Conservation (phyloP, 2,113 vertebrate species). For the Aldabrachelys gigantea region DNA sequence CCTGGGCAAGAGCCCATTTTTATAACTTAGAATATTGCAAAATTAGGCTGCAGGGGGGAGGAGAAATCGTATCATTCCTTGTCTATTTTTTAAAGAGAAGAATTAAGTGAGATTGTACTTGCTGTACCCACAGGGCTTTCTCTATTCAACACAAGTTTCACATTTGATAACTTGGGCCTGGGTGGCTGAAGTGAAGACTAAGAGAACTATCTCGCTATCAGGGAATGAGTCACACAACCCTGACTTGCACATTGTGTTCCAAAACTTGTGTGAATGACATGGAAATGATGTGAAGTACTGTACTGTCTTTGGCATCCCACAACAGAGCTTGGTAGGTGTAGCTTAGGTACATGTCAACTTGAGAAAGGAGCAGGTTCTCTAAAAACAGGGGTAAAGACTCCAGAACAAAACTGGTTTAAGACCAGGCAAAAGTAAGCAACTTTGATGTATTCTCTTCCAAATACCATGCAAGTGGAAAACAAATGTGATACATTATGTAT, state of each 20-base stretch:
- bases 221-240: not conserved
- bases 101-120: not conserved
- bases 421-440: not conserved
- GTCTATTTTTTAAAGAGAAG: not conserved
- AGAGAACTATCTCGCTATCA: not conserved
- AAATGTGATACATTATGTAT: not conserved
- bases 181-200: not conserved
- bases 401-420: not conserved
- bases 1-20: too few species aligned
- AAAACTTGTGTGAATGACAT: not conserved
- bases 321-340: not conserved
- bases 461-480: not conserved
- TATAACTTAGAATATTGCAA: not conserved
- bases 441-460: not conserved
- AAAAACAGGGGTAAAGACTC: not conserved
- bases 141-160: not conserved
- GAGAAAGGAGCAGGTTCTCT: not conserved
- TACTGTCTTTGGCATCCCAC: not conserved
- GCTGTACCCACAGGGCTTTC: not conserved
- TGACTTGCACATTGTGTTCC: not conserved
- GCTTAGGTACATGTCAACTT: not conserved
- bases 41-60: not conserved
- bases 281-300: not conserved
- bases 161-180: not conserved
- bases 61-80: not conserved